Evolutionary conservation across 2,797 vertebrate genomes (phyloP), one percentile per base, ranked within the genome.

Genomic region (Dermochelys coriacea): DNA sequence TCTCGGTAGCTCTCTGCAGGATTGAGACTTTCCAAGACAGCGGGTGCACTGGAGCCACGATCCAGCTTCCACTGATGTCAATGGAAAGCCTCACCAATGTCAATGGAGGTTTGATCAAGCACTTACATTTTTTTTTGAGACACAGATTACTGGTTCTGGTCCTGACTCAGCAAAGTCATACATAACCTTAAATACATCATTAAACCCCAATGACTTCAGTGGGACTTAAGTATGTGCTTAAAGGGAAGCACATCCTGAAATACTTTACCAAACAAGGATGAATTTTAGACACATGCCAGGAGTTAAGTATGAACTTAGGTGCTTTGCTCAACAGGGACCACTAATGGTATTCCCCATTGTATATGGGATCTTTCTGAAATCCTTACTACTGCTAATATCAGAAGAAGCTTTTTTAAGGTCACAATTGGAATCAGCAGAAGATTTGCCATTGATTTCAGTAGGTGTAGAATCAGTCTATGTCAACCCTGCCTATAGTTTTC

Each of bases 271-370:
- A 54, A 50, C 4, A 1, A 25, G 54, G 41, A 6, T 19, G 2
- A 37, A 71, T 75, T 9, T 50, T 47, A 84, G 84, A n/a, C 5
- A 84, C 90, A 85, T 11, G 6, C 7, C 37, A 34, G 82, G 74
- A 84, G 21, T 18, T 71, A 77, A 49, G 8, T 29, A 49, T 49
- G 15, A 29, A 15, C 4, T 9, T 49, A 49, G 31, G 31, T 0
- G 0, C 84, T 81, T 86, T 84, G 47, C 0, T 74, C 21, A 45
- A 1, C 51, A 61, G 82, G 23, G 52, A 21, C 59, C 4, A 80
- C 31, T 82, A 90, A 47, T 11, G 4, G 1, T 80, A 49, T 47
- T 61, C 81, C 29, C 10, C 1, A 5, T 41, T 47, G 10, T 16
- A 4, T 10, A 49, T 75, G 86, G 71, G 29, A 91, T 57, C 84